phyloP scores from a whole-genome alignment of 1,140 invertebrate species.

The Drosophila gunungcola region DNA sequence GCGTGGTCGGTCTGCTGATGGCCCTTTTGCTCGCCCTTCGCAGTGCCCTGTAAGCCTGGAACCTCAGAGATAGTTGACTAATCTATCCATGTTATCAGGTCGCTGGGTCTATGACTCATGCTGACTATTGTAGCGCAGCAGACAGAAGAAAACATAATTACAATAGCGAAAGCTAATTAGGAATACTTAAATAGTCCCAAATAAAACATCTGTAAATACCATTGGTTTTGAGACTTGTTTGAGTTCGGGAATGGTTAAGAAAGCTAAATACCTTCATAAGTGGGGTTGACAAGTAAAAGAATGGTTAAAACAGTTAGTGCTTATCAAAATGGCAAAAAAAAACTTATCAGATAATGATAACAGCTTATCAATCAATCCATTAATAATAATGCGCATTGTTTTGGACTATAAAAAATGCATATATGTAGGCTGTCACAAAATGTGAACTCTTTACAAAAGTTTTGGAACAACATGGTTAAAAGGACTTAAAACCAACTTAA shows the following conservation, averaged over 20 bases:
- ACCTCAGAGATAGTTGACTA: background rate
- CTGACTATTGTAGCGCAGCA: background rate
- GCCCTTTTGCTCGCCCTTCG: constrained; percentile 6
- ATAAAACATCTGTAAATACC: constrained; percentile 1
- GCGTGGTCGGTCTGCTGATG: constrained; percentile 14
- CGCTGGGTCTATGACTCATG: constrained; percentile 1
- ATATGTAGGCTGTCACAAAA: background rate
- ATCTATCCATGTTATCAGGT: background rate
- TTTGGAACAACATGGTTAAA: too few relatives aligned
- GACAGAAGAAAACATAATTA: background rate
- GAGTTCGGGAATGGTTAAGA: background rate
- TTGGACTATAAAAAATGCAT: constrained; percentile 4
- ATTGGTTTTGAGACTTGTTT: background rate
- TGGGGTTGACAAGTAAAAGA: background rate
- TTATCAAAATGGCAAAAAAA: constrained; percentile 5
- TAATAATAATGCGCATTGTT: constrained; percentile 12
- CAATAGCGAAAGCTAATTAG: constrained; percentile 5
- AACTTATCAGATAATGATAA: constrained; percentile 6
- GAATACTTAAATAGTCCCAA: constrained; percentile 3
- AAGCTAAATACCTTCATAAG: background rate
- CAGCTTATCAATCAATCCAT: background rate
- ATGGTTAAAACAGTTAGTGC: background rate
- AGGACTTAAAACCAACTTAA: too few relatives aligned
- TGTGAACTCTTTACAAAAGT: too few relatives aligned
- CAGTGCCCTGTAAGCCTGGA: background rate